These are phyloP conservation scores for Geophilus truncorum DNA, from an alignment of 2,888 invertebrate species.

Conservation along the genomic window DNA sequence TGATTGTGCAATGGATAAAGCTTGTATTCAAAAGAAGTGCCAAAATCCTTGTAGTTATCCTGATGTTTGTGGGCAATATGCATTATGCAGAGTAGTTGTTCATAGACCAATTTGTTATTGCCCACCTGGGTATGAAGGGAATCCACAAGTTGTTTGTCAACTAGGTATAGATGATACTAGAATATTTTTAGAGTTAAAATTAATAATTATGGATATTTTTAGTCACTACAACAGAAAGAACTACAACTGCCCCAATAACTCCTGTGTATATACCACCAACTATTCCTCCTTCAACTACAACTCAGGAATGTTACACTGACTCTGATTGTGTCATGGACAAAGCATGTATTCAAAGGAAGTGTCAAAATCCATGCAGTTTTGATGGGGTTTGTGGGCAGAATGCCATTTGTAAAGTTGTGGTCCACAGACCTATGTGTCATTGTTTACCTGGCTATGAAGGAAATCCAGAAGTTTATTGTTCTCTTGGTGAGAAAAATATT, in stretches of 20 bases:
- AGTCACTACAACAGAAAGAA: slow-evolving; percentile 13
- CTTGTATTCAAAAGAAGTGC: slow-evolving; percentile 76
- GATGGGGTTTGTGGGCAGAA: slow-evolving; percentile 66
- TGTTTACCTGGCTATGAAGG: slow-evolving; percentile 75
- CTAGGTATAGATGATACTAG: slow-evolving; percentile 36
- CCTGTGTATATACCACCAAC: slow-evolving; percentile 33
- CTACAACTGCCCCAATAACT: background rate
- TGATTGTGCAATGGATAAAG: slow-evolving; percentile 79
- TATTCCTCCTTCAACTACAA: slow-evolving; percentile 40
- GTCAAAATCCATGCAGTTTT: slow-evolving; percentile 40
- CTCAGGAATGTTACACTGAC: slow-evolving; percentile 37
- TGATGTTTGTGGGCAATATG: slow-evolving; percentile 62
- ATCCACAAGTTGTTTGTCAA: slow-evolving; percentile 57
- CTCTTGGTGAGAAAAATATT: background rate
- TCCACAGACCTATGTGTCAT: slow-evolving; percentile 73
- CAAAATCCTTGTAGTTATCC: slow-evolving; percentile 63
- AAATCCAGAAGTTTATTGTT: slow-evolving; percentile 58
- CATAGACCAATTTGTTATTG: slow-evolving; percentile 78
- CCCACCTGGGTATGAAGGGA: slow-evolving; percentile 69
- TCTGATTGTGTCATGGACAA: slow-evolving; percentile 62
- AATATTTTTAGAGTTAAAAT: no score
- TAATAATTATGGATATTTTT: background rate
- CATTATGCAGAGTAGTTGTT: slow-evolving; percentile 72
- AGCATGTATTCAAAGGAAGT: slow-evolving; percentile 71
- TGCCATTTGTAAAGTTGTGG: slow-evolving; percentile 70